Evolutionary conservation across 2,888 invertebrate genomes (phyloP).

Genomic region (Hymenopus coronatus): DNA sequence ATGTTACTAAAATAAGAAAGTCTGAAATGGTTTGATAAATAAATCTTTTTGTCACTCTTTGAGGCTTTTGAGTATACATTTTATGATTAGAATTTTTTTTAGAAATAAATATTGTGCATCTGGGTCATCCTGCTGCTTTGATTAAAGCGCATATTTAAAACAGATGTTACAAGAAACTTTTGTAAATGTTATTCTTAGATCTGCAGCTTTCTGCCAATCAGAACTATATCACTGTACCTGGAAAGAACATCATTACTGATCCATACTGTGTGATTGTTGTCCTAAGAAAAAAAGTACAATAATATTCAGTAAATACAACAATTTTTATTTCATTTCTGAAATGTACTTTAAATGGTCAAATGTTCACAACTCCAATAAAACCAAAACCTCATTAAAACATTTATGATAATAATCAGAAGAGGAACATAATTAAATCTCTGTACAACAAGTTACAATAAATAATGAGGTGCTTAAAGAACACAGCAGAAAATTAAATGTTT

Average conservation of each 20-base stretch:
- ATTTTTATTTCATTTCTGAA: neutral
- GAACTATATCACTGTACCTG: neutral
- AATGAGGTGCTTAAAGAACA: neutral
- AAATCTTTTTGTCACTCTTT: neutral
- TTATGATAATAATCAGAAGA: neutral
- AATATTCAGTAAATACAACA: neutral
- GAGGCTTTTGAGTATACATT: neutral
- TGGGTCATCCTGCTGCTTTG: neutral
- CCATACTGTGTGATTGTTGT: neutral
- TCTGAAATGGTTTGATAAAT: neutral
- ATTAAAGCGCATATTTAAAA: neutral
- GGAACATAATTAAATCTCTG: neutral
- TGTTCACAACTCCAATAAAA: neutral
- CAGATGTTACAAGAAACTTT: neutral
- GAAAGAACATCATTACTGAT: neutral
- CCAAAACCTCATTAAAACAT: neutral
- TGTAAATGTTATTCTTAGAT: neutral
- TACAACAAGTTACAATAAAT: neutral
- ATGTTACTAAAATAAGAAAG: neutral
- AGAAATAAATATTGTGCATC: neutral
- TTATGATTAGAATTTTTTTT: neutral
- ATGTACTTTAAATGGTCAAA: neutral
- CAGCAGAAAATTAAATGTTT: neutral
- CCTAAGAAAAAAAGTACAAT: neutral
- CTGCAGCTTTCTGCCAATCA: neutral